A percentile compares a stretch with the other conserved stretches of the same genome.
Conservation (phyloP, 2,797 vertebrate species). For the Vespertilio murinus region DNA sequence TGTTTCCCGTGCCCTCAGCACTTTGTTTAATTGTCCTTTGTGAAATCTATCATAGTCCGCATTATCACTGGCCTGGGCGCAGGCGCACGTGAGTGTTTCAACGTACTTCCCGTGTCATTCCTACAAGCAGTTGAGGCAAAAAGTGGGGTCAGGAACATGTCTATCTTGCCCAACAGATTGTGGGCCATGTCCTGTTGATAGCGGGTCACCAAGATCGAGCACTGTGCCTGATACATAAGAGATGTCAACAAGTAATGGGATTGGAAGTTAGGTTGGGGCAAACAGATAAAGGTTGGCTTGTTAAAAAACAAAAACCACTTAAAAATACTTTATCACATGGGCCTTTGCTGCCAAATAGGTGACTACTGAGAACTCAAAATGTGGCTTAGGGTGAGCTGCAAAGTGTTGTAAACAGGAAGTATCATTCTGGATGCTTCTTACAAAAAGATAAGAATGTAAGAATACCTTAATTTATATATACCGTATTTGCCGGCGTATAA, state of each 20-base stretch:
- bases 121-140: neutral
- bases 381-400: neutral
- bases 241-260: neutral
- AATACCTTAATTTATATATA: neutral
- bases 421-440: neutral
- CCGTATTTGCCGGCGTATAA: too few species aligned
- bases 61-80: neutral
- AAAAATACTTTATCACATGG: neutral
- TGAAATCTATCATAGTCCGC: neutral
- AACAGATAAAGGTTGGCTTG: neutral
- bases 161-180: neutral
- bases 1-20: neutral
- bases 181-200: neutral
- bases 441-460: neutral
- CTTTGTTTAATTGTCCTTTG: conserved; percentile 32
- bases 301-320: neutral
- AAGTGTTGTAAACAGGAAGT: neutral
- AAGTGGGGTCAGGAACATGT: neutral
- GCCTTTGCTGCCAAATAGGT: neutral
- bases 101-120: neutral
- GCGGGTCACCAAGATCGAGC: neutral
- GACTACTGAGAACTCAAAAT: neutral
- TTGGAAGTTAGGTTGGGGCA: neutral
- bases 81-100: neutral
- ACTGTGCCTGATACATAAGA: neutral